phyloP scores from a whole-genome alignment of 2,113 vertebrate genomes.

The Paraplagusia blochii region DNA sequence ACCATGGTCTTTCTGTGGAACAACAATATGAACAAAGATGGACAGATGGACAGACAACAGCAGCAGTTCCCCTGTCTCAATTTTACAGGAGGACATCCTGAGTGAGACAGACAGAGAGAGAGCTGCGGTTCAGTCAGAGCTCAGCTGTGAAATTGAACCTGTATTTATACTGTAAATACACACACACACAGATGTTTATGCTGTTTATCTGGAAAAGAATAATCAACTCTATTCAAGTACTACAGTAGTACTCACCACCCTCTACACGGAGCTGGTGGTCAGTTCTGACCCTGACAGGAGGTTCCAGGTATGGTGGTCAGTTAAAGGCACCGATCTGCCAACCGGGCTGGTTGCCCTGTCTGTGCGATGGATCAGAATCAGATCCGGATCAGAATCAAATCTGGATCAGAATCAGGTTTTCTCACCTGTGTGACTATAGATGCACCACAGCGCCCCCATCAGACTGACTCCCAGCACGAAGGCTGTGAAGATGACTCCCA shows the following conservation, averaged over 20 bases:
- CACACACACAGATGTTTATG: no score
- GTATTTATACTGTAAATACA: no score
- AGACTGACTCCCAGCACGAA: slow-evolving; percentile 75
- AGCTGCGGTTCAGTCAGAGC: slow-evolving; percentile 37
- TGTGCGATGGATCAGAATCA: no score
- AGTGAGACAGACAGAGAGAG: slow-evolving; percentile 49
- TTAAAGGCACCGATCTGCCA: slow-evolving; percentile 24
- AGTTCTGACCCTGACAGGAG: slow-evolving; percentile 35
- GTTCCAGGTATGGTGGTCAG: slow-evolving; percentile 28
- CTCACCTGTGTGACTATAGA: slow-evolving; percentile 75
- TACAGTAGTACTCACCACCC: slow-evolving; percentile 46
- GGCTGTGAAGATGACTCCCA: slow-evolving; percentile 71
- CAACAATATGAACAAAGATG: slow-evolving; percentile 3
- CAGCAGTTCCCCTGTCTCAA: slow-evolving; percentile 39
- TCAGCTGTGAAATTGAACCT: slow-evolving; percentile 43
- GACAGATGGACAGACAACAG: not conserved
- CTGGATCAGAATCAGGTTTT: not conserved
- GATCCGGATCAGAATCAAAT: no score
- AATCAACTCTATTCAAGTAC: no score
- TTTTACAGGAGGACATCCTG: slow-evolving; percentile 60
- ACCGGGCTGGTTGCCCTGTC: not conserved
- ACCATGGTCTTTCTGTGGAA: no score
- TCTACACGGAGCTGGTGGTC: slow-evolving; percentile 65
- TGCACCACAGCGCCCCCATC: slow-evolving; percentile 77
- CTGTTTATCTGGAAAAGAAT: no score